Evolutionary conservation across 2,797 vertebrate genomes (phyloP), one percentile per base, ranked within the genome.

Genomic region (Enteromius viviparus): DNA sequence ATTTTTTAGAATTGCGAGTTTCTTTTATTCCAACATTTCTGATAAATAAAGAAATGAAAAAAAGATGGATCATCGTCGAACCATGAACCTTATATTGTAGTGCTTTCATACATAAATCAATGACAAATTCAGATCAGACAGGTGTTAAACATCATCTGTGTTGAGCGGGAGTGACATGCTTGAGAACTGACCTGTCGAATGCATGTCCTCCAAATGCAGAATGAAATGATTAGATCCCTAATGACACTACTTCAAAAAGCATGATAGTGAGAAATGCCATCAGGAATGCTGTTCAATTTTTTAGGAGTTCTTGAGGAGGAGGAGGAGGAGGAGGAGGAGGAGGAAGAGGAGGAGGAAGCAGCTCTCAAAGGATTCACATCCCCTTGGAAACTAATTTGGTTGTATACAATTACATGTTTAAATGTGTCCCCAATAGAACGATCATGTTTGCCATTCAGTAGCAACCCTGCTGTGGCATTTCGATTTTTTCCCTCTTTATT

Each of bases 181-280:
- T 76, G 45, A 40, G 14, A 69, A 77, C 40, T 81, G 80, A 76
- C 78, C 71, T 79, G 42, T 69, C 51, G 11, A 86, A 78, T 69
- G 51, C 40, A 80, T 6, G n/a, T 70, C 68, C 77, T 80, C 49
- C 60, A 77, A 82, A 26, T 62, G 66, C 72, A 84, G 76, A 86
- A 55, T 71, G 21, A 84, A 86, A 80, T 86, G 64, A 89, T 87
- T 83, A 76, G 49, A 81, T 32, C n/a, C 64, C 80, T 86, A 88
- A 87, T 88, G 80, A 68, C 78, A 65, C 49, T 76, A 71, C 69
- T 84, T 64, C 72, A 82, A 71, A 76, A 81, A 66, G 17, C 60
- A 71, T 79, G 51, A 49, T 45, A 40, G 70, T 66, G 21, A 77
- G 84, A 87, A 85, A 84, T 84, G 82, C 64, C 78, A 82, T 84